Evolutionary conservation across 2,888 invertebrate genomes (phyloP).

Genomic region (Drosophila paranaensis): DNA sequence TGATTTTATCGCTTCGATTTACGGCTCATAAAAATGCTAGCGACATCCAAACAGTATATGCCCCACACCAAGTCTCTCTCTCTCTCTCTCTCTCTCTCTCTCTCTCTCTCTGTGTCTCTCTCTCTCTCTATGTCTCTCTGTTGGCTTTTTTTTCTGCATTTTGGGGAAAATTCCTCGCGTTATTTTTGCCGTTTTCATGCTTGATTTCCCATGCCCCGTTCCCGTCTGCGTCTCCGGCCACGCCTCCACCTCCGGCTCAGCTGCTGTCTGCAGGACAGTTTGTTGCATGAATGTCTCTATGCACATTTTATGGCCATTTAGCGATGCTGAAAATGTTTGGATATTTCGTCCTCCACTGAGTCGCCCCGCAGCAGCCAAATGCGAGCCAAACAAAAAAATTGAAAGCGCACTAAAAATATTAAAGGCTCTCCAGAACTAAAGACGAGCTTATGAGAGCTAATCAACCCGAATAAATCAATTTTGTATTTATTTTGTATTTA

Average conservation of each 20-base stretch:
- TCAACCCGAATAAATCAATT: neutral
- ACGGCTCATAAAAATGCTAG: conserved; percentile 81
- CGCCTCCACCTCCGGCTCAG: neutral
- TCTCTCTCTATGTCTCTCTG: conserved; percentile 8
- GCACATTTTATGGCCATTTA: conserved; percentile 68
- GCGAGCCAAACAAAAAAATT: conserved; percentile 45
- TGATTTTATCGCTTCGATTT: conserved; percentile 81
- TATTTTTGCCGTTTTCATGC: conserved; percentile 70
- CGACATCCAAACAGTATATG: conserved; percentile 37
- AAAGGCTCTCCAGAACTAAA: conserved; percentile 2
- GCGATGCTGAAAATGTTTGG: conserved; percentile 76
- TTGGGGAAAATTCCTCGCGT: conserved; percentile 29
- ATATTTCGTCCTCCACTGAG: conserved; percentile 44
- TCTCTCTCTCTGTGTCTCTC: neutral
- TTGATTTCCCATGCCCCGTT: conserved; percentile 41
- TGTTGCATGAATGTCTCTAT: conserved; percentile 57
- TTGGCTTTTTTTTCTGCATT: conserved; percentile 27
- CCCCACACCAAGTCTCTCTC: conserved; percentile 2
- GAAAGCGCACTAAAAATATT: conserved; percentile 16
- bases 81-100: conserved; percentile 5
- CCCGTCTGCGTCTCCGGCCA: neutral
- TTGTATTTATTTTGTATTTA: too few species aligned
- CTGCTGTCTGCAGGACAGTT: conserved; percentile 40
- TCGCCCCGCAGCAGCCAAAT: conserved; percentile 12
- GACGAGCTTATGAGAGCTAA: neutral